A percentile compares a stretch with the other conserved stretches of the same genome.
phyloP scores from a whole-genome alignment of 2,888 invertebrate genomes.

The Drosophila gaucha region DNA sequence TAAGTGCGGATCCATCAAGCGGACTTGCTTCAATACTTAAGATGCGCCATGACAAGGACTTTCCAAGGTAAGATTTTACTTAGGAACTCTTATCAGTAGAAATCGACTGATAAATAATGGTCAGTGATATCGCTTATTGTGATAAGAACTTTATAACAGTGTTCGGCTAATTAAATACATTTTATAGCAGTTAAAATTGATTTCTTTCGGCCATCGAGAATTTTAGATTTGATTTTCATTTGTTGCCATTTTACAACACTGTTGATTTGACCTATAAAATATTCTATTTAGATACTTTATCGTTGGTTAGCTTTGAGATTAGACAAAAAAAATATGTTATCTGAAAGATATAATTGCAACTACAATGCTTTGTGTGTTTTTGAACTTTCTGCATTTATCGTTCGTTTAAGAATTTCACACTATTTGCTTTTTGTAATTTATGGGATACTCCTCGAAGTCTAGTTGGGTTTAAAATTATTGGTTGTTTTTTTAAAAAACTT shows the following conservation, averaged over 20 bases:
- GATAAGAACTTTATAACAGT: too few species aligned
- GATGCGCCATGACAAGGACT: conserved; percentile 65
- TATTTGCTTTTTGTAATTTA: too few species aligned
- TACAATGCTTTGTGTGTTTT: too few species aligned
- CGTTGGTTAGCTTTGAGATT: neutral
- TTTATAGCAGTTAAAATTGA: too few species aligned
- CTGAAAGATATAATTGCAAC: neutral
- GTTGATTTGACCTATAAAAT: too few species aligned
- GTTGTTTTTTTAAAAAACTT: too few species aligned
- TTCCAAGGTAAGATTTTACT: conserved; percentile 70
- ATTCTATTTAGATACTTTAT: neutral
- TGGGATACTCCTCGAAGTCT: too few species aligned
- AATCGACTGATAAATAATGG: too few species aligned
- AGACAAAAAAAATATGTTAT: neutral
- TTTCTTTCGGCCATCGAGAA: too few species aligned
- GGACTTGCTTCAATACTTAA: conserved; percentile 10
- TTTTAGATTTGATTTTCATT: too few species aligned
- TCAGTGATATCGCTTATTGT: neutral
- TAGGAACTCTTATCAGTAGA: neutral
- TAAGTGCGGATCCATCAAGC: conserved; percentile 50
- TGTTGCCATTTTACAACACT: neutral
- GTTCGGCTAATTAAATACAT: too few species aligned
- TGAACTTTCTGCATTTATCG: neutral
- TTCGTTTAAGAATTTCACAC: neutral
- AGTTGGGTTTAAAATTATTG: too few species aligned